A percentile compares a stretch with the other conserved stretches of the same genome.
Conservation (phyloP, 1,140 invertebrate species). For the Catajapyx aquilonaris region DNA sequence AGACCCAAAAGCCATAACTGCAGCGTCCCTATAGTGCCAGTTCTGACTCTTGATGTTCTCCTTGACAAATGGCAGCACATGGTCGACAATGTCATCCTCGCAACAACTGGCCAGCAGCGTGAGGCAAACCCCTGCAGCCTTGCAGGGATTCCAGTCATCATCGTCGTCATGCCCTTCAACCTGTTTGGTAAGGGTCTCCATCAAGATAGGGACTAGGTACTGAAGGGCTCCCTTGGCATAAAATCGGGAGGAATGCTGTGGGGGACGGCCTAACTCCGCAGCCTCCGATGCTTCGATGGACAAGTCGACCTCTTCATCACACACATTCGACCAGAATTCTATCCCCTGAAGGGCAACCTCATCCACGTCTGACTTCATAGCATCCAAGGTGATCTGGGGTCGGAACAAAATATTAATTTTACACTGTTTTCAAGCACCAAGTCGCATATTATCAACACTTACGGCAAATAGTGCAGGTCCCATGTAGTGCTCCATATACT, state of each 20-base stretch:
- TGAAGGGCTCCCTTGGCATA: constrained; percentile 93
- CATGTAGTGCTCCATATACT: constrained; percentile 99
- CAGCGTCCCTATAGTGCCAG: constrained; percentile 91
- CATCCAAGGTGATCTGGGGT: constrained; percentile 77
- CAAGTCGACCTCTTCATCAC: constrained; percentile 96
- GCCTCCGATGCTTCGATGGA: constrained; percentile 89
- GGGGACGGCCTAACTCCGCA: constrained; percentile 71
- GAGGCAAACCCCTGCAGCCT: constrained; percentile 96
- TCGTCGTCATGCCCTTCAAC: constrained; percentile 60
- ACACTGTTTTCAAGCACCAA: too few relatives aligned
- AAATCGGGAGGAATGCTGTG: constrained; percentile 64
- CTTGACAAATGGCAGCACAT: constrained; percentile 93
- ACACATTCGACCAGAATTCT: constrained; percentile 99
- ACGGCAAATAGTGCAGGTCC: constrained; percentile 87
- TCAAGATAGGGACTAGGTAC: constrained; percentile 82
- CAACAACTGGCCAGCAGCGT: constrained; percentile 94
- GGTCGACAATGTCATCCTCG: constrained; percentile 88
- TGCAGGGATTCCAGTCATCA: constrained; percentile 99
- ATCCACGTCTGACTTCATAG: constrained; percentile 93
- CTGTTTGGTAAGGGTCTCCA: constrained; percentile 88
- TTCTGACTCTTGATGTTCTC: constrained; percentile 81
- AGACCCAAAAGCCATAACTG: constrained; percentile 90
- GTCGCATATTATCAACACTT: constrained; percentile 22
- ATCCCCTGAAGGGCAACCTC: constrained; percentile 96
- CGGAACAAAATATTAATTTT: background rate